phyloP scores from a whole-genome alignment of 2,113 vertebrate genomes.

The Helogale parvula region DNA sequence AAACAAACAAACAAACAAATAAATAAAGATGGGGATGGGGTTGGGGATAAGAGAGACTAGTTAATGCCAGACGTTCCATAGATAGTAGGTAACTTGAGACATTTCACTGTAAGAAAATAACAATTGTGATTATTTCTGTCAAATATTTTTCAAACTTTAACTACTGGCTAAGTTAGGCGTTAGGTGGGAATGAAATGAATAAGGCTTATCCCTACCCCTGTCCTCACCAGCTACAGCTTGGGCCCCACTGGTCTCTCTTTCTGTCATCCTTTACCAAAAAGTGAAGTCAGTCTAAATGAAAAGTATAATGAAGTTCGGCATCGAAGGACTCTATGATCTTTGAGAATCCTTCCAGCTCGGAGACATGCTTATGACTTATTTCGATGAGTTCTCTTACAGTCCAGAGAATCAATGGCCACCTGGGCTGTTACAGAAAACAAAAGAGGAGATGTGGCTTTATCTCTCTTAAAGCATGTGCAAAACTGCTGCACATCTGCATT shows the following conservation, averaged over 20 bases:
- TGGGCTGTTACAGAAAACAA: not conserved
- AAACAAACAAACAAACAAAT: not conserved
- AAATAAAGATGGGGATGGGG: not conserved
- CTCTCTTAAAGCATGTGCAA: not conserved
- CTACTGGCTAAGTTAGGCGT: not conserved
- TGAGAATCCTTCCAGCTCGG: not conserved
- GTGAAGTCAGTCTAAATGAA: not conserved
- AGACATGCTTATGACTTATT: not conserved
- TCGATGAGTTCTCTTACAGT: not conserved
- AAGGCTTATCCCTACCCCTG: not conserved
- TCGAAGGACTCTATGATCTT: not conserved
- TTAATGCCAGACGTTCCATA: not conserved
- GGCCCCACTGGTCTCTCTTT: not conserved
- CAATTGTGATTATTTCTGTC: not conserved
- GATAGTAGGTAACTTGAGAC: not conserved
- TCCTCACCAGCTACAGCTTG: not conserved
- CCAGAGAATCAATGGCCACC: not conserved
- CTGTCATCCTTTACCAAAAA: not conserved
- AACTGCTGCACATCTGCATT: rapidly evolving
- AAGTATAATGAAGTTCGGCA: not conserved
- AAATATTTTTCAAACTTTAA: not conserved
- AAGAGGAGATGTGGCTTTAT: not conserved
- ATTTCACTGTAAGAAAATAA: not conserved
- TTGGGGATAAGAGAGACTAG: not conserved
- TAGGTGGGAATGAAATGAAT: not conserved